Conservation (phyloP, 2,797 vertebrate genomes). For the Propithecus perrieri region DNA sequence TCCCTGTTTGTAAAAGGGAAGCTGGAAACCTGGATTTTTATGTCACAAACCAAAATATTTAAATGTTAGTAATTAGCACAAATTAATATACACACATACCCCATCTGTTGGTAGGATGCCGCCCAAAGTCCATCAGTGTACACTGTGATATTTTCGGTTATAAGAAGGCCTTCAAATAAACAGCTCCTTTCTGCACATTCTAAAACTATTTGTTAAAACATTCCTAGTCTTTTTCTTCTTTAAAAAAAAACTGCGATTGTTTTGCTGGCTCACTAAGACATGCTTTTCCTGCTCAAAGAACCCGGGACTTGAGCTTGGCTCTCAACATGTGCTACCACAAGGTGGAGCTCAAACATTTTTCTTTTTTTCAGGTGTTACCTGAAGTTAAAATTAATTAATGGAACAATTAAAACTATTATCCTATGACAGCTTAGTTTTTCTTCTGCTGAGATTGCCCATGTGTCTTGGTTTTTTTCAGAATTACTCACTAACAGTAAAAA, state of each 20-base stretch:
- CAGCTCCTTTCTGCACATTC: not conserved
- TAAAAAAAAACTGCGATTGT: not conserved
- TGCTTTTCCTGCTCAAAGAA: not conserved
- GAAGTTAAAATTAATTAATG: not conserved
- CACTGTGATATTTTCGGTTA: not conserved
- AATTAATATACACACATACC: not conserved
- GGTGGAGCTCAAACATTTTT: slow-evolving; percentile 55
- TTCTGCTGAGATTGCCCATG: not conserved
- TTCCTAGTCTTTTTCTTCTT: not conserved
- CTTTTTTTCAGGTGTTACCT: not conserved
- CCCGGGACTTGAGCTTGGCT: not conserved
- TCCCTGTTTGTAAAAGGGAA: not conserved
- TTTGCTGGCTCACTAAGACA: not conserved
- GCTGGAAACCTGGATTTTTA: not conserved
- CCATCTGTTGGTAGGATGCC: not conserved
- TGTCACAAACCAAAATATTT: not conserved
- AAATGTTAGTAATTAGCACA: not conserved
- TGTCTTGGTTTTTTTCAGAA: not conserved
- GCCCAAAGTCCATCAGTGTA: not conserved
- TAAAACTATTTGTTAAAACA: not conserved
- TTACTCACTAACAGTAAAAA: not conserved
- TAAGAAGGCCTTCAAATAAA: not conserved
- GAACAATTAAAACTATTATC: not conserved
- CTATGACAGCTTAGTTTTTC: not conserved
- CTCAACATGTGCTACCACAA: slow-evolving; percentile 37